These are phyloP conservation scores for Andrena bicolor DNA, from an alignment of 2,888 invertebrate genomes.

Conservation along the genomic window DNA sequence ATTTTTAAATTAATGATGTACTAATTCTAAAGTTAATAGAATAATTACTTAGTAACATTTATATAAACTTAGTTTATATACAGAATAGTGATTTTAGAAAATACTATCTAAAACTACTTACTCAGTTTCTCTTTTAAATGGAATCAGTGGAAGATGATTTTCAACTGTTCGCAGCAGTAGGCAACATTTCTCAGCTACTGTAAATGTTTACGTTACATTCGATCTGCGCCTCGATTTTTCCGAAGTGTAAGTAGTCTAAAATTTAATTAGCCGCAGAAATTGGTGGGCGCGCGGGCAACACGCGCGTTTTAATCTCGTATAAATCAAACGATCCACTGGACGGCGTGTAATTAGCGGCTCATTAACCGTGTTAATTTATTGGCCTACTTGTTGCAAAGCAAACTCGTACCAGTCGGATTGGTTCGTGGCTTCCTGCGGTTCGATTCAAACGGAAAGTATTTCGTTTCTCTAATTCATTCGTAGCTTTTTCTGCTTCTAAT, in stretches of 20 bases:
- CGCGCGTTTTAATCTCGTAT: constrained; percentile 55
- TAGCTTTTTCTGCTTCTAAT: neutral
- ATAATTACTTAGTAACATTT: too few relatives aligned
- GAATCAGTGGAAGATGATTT: neutral
- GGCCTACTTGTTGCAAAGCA: constrained; percentile 68
- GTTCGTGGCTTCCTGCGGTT: constrained; percentile 15
- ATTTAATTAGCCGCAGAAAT: constrained; percentile 22
- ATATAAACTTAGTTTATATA: too few relatives aligned
- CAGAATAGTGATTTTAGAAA: neutral
- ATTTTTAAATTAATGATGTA: too few relatives aligned
- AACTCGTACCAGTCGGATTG: constrained; percentile 28
- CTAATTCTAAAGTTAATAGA: too few relatives aligned
- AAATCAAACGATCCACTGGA: constrained; percentile 77
- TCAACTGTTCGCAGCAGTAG: neutral
- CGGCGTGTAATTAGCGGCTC: constrained; percentile 76
- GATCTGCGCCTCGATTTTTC: constrained; percentile 7
- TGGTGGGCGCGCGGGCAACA: constrained; percentile 1
- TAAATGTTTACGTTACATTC: neutral
- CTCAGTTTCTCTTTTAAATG: too few relatives aligned
- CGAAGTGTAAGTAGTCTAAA: neutral
- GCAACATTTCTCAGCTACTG: neutral
- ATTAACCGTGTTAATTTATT: constrained; percentile 80
- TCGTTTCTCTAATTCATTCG: constrained; percentile 12
- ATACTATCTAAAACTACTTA: neutral
- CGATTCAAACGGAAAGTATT: constrained; percentile 27